phyloP scores from a whole-genome alignment of 1,140 invertebrate species.

The Dolichoris vasculosae region DNA sequence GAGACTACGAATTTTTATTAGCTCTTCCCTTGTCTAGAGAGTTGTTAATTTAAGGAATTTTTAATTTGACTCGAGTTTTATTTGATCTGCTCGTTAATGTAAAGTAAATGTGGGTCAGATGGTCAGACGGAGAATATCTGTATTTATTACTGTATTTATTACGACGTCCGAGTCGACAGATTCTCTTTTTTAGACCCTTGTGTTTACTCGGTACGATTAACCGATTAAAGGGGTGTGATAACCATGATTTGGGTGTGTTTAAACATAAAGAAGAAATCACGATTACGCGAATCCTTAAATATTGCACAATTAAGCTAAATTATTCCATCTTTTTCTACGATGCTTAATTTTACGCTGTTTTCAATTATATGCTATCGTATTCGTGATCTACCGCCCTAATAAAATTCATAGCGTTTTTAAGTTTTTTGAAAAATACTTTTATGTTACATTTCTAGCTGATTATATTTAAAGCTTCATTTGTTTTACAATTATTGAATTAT shows the following conservation, averaged over 20 bases:
- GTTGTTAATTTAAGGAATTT: neutral
- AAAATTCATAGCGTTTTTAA: too few relatives aligned
- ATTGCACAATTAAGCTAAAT: neutral
- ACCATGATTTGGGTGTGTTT: neutral
- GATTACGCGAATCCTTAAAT: neutral
- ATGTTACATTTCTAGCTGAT: too few relatives aligned
- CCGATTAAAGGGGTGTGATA: neutral
- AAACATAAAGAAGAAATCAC: neutral
- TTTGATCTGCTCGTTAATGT: neutral
- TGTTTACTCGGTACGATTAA: neutral
- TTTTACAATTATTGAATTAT: too few relatives aligned
- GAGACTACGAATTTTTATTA: neutral
- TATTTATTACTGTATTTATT: neutral
- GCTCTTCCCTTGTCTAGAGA: neutral
- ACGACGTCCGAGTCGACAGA: neutral
- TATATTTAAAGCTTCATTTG: too few relatives aligned
- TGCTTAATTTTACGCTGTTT: too few relatives aligned
- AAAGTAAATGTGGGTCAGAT: neutral
- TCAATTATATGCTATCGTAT: too few relatives aligned
- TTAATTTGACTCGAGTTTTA: neutral
- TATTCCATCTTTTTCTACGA: too few relatives aligned
- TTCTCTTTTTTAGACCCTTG: neutral
- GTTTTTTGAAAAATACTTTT: too few relatives aligned
- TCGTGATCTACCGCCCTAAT: too few relatives aligned
- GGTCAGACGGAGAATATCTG: neutral